A percentile compares a stretch with the other conserved stretches of the same genome.
Evolutionary conservation across 2,797 vertebrate species (phyloP).

Genomic region (Remorina albescens): DNA sequence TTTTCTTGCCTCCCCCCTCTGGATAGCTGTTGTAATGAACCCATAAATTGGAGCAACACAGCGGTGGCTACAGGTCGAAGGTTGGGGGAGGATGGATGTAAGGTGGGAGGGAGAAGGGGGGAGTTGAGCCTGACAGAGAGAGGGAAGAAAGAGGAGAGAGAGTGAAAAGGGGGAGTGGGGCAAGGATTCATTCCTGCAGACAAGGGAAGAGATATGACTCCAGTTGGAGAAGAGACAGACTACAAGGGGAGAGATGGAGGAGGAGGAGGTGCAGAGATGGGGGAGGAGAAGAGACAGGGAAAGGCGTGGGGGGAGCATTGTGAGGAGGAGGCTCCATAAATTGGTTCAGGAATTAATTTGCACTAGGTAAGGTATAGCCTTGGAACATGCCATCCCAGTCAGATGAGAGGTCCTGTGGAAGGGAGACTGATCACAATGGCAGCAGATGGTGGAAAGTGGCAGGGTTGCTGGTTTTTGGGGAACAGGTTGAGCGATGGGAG

Average conservation of each 20-base stretch:
- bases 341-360: slow-evolving; percentile 84
- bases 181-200: slow-evolving; percentile 72
- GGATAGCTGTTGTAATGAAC: slow-evolving; percentile 86
- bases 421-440: slow-evolving; percentile 94
- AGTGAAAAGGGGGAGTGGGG: slow-evolving; percentile 23
- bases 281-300: slow-evolving; percentile 44
- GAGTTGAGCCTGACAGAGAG: slow-evolving; percentile 45
- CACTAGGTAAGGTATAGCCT: slow-evolving; percentile 91
- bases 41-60: slow-evolving; percentile 87
- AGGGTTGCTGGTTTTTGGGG: slow-evolving; percentile 59
- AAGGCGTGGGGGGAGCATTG: slow-evolving; percentile 22
- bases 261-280: slow-evolving; percentile 47
- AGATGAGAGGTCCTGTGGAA: slow-evolving; percentile 86
- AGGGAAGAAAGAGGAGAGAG: slow-evolving; percentile 41
- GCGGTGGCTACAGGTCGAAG: slow-evolving; percentile 84
- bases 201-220: slow-evolving; percentile 75
- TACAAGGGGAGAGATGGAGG: slow-evolving; percentile 44
- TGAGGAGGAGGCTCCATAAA: slow-evolving; percentile 68
- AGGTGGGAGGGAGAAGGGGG: background rate
- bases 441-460: slow-evolving; percentile 89
- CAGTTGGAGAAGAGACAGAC: slow-evolving; percentile 72
- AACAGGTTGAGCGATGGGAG: slow-evolving; percentile 76
- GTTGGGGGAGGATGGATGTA: slow-evolving; percentile 73
- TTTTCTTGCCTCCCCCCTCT: slow-evolving; percentile 43
- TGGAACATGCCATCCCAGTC: slow-evolving; percentile 89